Conservation (phyloP, 2,113 vertebrate genomes). For the Crotalus viridis region DNA sequence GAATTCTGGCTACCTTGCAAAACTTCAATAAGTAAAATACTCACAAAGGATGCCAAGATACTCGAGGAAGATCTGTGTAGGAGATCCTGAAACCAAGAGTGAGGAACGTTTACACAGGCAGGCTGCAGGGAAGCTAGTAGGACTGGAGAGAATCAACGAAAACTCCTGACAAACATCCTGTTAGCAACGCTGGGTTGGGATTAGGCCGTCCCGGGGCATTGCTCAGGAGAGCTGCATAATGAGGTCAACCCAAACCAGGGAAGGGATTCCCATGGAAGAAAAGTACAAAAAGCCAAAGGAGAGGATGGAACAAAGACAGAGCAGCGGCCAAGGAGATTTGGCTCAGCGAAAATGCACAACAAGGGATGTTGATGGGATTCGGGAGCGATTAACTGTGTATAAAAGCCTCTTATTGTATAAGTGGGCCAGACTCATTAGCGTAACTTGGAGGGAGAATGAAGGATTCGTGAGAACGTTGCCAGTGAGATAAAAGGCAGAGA, state of each 20-base stretch:
- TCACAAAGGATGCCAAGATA: conserved; percentile 41
- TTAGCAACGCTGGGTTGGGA: conserved; percentile 76
- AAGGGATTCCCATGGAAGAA: conserved; percentile 62
- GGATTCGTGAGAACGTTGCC: background rate
- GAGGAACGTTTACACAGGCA: conserved; percentile 5
- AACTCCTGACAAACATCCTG: conserved; percentile 65
- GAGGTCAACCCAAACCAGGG: conserved; percentile 72
- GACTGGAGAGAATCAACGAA: conserved; percentile 34
- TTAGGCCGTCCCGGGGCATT: conserved; percentile 88
- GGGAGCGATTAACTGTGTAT: conserved; percentile 52
- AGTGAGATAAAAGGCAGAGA: conserved; percentile 18
- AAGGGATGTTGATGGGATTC: conserved; percentile 24
- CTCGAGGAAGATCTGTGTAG: background rate
- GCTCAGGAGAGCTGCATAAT: conserved; percentile 73
- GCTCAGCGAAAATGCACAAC: background rate
- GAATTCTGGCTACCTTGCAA: too few relatives aligned
- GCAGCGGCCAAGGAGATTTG: background rate
- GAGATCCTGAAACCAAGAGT: background rate
- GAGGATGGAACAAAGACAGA: conserved; percentile 8
- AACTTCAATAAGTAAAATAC: conserved; percentile 16
- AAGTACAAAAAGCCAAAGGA: conserved; percentile 57
- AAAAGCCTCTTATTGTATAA: conserved; percentile 73
- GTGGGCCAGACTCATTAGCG: conserved; percentile 58
- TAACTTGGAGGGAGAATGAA: conserved; percentile 51
- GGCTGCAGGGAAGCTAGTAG: background rate